Base-by-base conservation (phyloP, 2,113 vertebrate genomes). In the Corythoichthys intestinalis region DNA sequence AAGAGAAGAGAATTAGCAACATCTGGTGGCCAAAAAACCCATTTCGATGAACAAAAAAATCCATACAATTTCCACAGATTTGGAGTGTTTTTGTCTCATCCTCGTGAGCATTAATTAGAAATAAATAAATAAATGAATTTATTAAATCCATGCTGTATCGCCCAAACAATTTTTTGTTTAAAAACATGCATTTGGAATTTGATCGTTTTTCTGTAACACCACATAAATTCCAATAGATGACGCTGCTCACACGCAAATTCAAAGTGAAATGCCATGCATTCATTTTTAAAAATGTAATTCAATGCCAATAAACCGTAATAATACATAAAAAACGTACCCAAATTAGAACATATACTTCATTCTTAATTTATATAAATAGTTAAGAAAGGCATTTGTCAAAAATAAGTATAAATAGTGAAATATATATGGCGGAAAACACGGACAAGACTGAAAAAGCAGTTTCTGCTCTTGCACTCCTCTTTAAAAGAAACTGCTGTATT, bases 161-260 rank as follows among this genome's bases (percentile, higher is more conserved):
- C 4, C 3, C 11, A 34, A 34, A 4, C 11, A 4, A 9, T 3
- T n/a, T 20, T 53, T 53, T 20, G 0, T 13, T 2, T 6, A 37
- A 37, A 15, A 1, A 13, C 3, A 37, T 58, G 14, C 0, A 0
- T 13, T 7, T 14, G 6, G 34, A 58, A 14, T 2, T 6, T 12
- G 8, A 41, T 52, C 4, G 7, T 3, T 13, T n/a, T 41, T 14
- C 34, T 78, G 78, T 74, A 81, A 66, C 76, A 74, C 0, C 64
- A 65, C 0, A 20, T 2, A 8, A 48, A 0, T 0, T 56, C 85
- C 89, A 81, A 73, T 79, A 87, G 89, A 82, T 86, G 87, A 34
- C 77, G 66, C 0, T 67, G 68, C 65, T 48, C 34, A 37, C 56
- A 2, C 28, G 4, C 34, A 58, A 13, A 37, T 58, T 7, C 56